Base-by-base conservation (phyloP, 2,888 invertebrate species). In the Xestia sexstrigata region DNA sequence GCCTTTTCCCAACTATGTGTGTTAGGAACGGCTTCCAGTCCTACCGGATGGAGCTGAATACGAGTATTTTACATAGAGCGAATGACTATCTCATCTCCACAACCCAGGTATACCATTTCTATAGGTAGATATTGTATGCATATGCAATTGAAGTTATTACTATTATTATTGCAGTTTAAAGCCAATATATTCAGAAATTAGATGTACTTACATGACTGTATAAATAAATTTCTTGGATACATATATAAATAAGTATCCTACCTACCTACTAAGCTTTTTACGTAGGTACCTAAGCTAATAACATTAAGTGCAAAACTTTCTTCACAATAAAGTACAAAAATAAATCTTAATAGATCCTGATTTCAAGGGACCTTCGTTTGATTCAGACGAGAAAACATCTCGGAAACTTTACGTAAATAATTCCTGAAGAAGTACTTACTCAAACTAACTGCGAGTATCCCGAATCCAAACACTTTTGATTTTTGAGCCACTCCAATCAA, bases 361-460 rank as follows among this genome's bases (percentile, higher is more conserved):
- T 67, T 62, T 20, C 45, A n/a, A 26, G 17, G 35, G 39, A 52
- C 47, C 65, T 63, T 67, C 47, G 26, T 74, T 77, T 45, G 42
- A 70, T 52, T n/a, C 15, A 69, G 45, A 39, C 58, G 47, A 68
- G 49, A 52, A 74, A 82, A 82, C 47, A 71, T 68, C 68, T 78
- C 68, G n/a, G 35, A 68, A 65, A 82, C 78, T 81, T 81, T 63
- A 26, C 70, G 49, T 82, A 63, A 74, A 70, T 78, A 82, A 82
- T 65, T 70, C 52, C 65, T 45, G 45, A 69, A 70, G 67, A 68
- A 74, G 58, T 74, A 71, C 70, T 65, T 74, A 71, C 70, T 65
- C 13, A 15, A 70, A 82, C 42, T 77, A 73, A 76, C 49, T 49
- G 63, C 3, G 52, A 71, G 60, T 68, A 65, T 60, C 20, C 45